A percentile compares a stretch with the other conserved stretches of the same genome.
Evolutionary conservation across 2,797 vertebrate genomes (phyloP).

Genomic region (Monodelphis domestica): DNA sequence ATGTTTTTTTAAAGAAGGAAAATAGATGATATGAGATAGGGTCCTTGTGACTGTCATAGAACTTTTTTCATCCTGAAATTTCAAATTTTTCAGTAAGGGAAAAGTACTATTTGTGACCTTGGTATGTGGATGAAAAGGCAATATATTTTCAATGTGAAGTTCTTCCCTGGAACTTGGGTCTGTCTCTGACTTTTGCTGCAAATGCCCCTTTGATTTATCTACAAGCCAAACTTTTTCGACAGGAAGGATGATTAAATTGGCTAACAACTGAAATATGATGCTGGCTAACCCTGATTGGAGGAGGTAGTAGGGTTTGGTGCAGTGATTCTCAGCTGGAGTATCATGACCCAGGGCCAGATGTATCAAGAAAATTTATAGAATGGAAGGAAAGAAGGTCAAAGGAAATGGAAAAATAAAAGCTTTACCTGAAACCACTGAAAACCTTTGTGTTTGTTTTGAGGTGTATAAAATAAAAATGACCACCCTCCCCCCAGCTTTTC

Average conservation of each 20-base stretch:
- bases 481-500: neutral
- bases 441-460: conserved; percentile 31
- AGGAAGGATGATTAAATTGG: conserved; percentile 35
- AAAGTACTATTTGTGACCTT: conserved; percentile 52
- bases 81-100: conserved; percentile 57
- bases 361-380: conserved; percentile 42
- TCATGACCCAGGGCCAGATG: conserved; percentile 12
- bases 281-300: neutral
- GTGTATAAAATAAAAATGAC: neutral
- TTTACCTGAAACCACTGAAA: neutral
- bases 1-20: conserved; percentile 44
- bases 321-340: neutral
- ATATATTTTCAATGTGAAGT: conserved; percentile 48
- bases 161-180: conserved; percentile 27
- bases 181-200: conserved; percentile 41
- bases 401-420: conserved; percentile 36
- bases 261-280: conserved; percentile 9
- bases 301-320: neutral
- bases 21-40: conserved; percentile 39
- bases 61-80: conserved; percentile 51
- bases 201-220: conserved; percentile 54
- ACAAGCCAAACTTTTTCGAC: neutral
- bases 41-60: conserved; percentile 51
- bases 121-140: conserved; percentile 52
- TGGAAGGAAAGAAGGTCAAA: conserved; percentile 22